Conservation (phyloP, 2,888 invertebrate species). For the Ctenicera cuprea region DNA sequence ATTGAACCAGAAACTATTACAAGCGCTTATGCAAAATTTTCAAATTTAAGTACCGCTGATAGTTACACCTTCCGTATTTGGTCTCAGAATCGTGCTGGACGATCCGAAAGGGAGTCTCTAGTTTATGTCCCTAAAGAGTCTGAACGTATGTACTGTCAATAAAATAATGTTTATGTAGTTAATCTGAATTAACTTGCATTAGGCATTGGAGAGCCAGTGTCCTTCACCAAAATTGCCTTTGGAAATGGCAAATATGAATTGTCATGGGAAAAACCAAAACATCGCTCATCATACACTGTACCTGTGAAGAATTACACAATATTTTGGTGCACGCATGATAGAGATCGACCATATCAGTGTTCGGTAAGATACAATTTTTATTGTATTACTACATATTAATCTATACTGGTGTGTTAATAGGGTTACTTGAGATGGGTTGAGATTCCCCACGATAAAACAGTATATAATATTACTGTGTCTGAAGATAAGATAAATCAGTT, state of each 20-base stretch:
- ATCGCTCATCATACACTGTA: constrained; percentile 34
- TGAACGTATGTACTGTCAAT: constrained; percentile 71
- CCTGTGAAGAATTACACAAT: constrained; percentile 84
- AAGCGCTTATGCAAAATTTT: constrained; percentile 78
- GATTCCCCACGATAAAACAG: constrained; percentile 73
- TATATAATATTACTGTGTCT: constrained; percentile 77
- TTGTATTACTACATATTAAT: no score
- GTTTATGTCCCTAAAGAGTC: constrained; percentile 78
- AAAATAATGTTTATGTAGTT: background rate
- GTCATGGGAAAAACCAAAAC: constrained; percentile 82
- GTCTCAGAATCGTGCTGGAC: constrained; percentile 78
- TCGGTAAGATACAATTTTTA: constrained; percentile 63
- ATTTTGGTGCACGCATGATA: constrained; percentile 78
- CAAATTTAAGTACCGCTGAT: constrained; percentile 71
- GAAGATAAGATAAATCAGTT: constrained; percentile 81
- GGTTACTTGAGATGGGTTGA: constrained; percentile 78
- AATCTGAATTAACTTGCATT: constrained; percentile 21
- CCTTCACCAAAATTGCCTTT: constrained; percentile 79
- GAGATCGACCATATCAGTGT: constrained; percentile 68
- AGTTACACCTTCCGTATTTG: constrained; percentile 76
- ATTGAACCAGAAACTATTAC: constrained; percentile 75
- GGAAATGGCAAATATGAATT: constrained; percentile 83
- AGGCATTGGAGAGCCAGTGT: constrained; percentile 61
- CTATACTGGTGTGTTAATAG: constrained; percentile 64
- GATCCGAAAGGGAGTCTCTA: constrained; percentile 75